Percentiles rank a stretch among this genome's conserved stretches.
These are phyloP conservation scores for Brachyopa scutellaris DNA, from an alignment of 2,888 invertebrate genomes.

Conservation along the genomic window DNA sequence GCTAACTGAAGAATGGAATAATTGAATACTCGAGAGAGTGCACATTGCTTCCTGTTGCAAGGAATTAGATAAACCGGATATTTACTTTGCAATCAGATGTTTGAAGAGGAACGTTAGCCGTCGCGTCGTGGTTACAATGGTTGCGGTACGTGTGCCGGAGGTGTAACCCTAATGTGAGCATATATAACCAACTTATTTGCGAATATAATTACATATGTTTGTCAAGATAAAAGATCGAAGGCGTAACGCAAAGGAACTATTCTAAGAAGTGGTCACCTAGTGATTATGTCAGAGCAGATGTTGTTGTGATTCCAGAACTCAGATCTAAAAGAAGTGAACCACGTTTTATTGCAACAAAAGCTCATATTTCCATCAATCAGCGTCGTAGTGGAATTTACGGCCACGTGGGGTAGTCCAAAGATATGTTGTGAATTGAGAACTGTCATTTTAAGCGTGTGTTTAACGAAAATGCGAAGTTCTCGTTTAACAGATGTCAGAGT, in stretches of 20 bases:
- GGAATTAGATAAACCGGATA: constrained; percentile 63
- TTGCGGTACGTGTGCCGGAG: neutral
- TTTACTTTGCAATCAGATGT: constrained; percentile 73
- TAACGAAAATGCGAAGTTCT: too few relatives aligned
- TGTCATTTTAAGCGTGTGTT: too few relatives aligned
- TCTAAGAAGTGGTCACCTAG: constrained; percentile 19
- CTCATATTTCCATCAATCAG: too few relatives aligned
- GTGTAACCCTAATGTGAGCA: neutral
- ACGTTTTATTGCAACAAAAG: too few relatives aligned
- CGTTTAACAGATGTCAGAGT: too few relatives aligned
- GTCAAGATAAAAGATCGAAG: constrained; percentile 12
- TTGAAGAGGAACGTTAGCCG: constrained; percentile 38
- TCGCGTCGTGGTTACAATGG: constrained; percentile 34
- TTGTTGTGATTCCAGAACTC: too few relatives aligned
- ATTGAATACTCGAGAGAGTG: constrained; percentile 39
- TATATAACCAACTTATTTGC: neutral
- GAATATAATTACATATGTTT: neutral
- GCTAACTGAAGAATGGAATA: constrained; percentile 24
- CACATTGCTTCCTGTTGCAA: constrained; percentile 79
- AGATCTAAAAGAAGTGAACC: too few relatives aligned
- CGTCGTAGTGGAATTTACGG: too few relatives aligned
- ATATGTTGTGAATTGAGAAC: too few relatives aligned
- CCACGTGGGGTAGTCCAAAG: too few relatives aligned
- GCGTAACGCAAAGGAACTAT: constrained; percentile 13
- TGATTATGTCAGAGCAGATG: neutral